Evolutionary conservation across 2,797 vertebrate genomes (phyloP), one percentile per base, ranked within the genome.

Genomic region (Remorina albescens): DNA sequence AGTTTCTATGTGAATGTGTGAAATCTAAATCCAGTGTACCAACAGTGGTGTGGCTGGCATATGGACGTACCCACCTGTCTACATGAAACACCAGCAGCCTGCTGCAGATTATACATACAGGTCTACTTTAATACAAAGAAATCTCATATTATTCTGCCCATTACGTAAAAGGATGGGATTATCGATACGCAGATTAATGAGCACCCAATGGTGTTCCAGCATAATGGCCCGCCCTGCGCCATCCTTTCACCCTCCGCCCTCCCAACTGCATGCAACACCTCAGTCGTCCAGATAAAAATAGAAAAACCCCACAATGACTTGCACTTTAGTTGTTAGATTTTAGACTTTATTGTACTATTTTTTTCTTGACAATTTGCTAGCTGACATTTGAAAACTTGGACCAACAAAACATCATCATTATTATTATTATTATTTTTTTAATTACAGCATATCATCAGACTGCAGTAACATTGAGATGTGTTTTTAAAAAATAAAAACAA

Each of bases 261-360:
- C n/a, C 76, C 37, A 9, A 28, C 46, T 61, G 23, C 66, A 61
- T 21, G 42, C 59, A 12, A 13, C 50, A 28, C 39, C 46, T 44
- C 71, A 71, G 21, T 42, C 66, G 56, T 9, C 42, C 34, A 42
- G 58, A 72, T 64, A 74, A 53, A 81, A 77, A 81, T 56, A 89
- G 63, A 80, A 67, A n/a, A 76, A 58, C 23, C 56, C 26, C 75
- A 86, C 64, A 76, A 41, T 60, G 68, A 77, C 59, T 46, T 59
- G 59, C 70, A 74, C 62, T 80, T 89, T 83, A 91, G 86, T 91
- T 88, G 89, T 93, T 92, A 88, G 88, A 90, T 88, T 92, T 92
- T 84, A 90, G 79, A 91, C 91, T 93, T 93, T 93, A 93, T 93
- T 93, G 88, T 87, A 76, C 88, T 91, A 90, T 86, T 84, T 87